These are phyloP conservation scores for Petroica traversi DNA, from an alignment of 2,113 vertebrate species.

Conservation along the genomic window DNA sequence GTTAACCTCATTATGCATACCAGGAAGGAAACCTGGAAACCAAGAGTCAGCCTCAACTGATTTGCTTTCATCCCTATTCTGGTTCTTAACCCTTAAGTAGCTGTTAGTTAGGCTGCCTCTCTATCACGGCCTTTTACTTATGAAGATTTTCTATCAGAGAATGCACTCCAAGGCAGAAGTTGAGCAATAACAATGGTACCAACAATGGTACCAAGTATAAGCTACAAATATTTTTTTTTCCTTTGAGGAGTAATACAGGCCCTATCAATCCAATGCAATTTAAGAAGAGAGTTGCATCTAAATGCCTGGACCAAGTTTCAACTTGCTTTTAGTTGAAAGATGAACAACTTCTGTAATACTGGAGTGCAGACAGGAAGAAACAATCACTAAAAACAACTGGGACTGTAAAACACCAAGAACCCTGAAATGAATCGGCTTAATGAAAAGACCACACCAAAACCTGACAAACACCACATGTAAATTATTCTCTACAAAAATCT, in stretches of 20 bases:
- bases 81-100: neutral
- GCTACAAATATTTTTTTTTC: neutral
- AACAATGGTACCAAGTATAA: neutral
- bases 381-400: neutral
- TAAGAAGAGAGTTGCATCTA: neutral
- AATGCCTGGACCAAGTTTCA: neutral
- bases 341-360: neutral
- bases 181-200: neutral
- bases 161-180: neutral
- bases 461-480: neutral
- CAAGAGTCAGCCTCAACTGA: neutral
- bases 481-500: neutral
- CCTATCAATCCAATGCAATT: neutral
- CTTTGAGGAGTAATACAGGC: neutral
- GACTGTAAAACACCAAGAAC: neutral
- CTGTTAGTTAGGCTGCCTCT: neutral
- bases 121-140: neutral
- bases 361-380: neutral
- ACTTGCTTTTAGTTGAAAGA: neutral
- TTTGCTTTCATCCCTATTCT: neutral
- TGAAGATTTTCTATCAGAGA: neutral
- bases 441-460: neutral
- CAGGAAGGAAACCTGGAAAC: neutral
- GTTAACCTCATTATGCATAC: neutral
- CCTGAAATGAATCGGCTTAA: neutral